These are phyloP conservation scores for Anastrepha ludens DNA, from an alignment of 1,140 invertebrate genomes.

Conservation along the genomic window DNA sequence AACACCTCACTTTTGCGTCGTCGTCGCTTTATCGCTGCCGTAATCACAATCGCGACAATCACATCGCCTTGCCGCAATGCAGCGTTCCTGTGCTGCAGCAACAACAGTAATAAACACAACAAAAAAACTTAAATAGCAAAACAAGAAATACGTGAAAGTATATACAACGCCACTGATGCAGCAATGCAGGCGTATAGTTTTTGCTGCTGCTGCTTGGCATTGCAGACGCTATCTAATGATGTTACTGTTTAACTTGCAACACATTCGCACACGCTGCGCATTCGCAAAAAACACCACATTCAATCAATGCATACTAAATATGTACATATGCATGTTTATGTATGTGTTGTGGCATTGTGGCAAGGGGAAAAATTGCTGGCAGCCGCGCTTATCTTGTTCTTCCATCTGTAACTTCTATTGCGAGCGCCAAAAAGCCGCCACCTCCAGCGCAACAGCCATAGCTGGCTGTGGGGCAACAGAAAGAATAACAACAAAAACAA, in stretches of 20 bases:
- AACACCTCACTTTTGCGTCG: slow-evolving; percentile 1
- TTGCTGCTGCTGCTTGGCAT: too few relatives aligned
- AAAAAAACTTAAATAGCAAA: background rate
- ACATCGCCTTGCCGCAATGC: background rate
- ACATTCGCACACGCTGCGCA: background rate
- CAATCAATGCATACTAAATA: too few relatives aligned
- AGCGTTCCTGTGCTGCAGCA: background rate
- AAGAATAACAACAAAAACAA: slow-evolving; percentile 18
- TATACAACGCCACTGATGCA: background rate
- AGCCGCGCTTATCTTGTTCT: slow-evolving; percentile 22
- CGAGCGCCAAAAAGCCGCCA: slow-evolving; percentile 26
- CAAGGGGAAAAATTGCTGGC: background rate
- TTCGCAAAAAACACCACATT: background rate
- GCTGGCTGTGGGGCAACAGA: background rate
- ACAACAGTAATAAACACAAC: background rate
- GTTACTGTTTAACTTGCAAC: background rate
- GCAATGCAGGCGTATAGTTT: background rate
- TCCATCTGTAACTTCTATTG: slow-evolving; percentile 37
- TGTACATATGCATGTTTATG: too few relatives aligned
- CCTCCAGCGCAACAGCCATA: background rate
- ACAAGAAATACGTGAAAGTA: background rate
- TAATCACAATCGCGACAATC: slow-evolving; percentile 42
- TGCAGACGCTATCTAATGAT: slow-evolving; percentile 19
- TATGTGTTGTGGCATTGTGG: too few relatives aligned
- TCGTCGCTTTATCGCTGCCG: background rate